Evolutionary conservation across 2,888 invertebrate species (phyloP), one percentile per base, ranked within the genome.

Genomic region (Agapostemon virescens): DNA sequence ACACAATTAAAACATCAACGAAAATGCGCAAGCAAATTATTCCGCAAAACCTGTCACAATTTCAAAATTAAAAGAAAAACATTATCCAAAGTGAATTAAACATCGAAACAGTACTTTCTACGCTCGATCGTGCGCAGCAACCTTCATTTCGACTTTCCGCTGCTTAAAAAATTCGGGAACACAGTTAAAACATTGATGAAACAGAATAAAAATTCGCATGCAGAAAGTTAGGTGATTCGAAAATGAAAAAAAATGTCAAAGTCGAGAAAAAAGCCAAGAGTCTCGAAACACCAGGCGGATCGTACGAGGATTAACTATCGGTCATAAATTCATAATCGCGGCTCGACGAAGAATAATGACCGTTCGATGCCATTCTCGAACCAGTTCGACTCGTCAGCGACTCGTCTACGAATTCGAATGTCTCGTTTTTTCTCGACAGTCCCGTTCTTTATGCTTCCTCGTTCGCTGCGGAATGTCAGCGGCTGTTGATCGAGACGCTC

Each of bases 281-380:
- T 4, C 49, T 11, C 1, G 1, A n/a, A n/a, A 49, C 9, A 0
- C 38, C 38, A n/a, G 38, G 0, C 11, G 3, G 2, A n/a, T 49
- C 49, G 0, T n/a, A 49, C 49, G n/a, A 11, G 49, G 26, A 55
- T 26, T 17, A 55, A 26, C 55, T 26, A 55, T 55, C 55, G 26
- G 7, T 26, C 26, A 55, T 30, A 30, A 30, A 30, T 33, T n/a
- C 20, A 36, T 36, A 63, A 20, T 36, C 36, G n/a, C 36, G 2
- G 3, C 11, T 17, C 26, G 55, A 38, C 40, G 38, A 17, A 38
- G 49, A 30, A n/a, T 30, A 63, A 33, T 13, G 49, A 74, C 70
- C 69, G 64, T 58, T 69, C 80, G 80, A 73, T 79, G 73, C 69
- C 69, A 69, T 70, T 80, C 74, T 61, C 69, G 73, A 69, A 80